Base-by-base conservation (phyloP, 2,113 vertebrate species). In the Salvelinus alpinus region DNA sequence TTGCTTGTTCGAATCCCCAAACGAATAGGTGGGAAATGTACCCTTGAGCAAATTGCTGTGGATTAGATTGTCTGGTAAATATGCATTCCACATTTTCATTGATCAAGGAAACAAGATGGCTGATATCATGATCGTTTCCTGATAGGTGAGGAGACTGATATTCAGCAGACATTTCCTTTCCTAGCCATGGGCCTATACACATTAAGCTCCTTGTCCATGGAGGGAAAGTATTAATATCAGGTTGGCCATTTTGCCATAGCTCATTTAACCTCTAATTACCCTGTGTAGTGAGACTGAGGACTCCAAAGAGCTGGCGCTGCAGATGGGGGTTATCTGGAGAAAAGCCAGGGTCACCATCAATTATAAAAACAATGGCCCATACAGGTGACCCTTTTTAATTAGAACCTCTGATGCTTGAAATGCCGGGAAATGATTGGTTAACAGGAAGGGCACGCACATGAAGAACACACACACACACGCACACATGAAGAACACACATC, bases 231-330 rank as follows among this genome's bases (percentile, higher is more conserved):
- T 80, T 80, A 83, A 84, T 82, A 79, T 84, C 71, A 70, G 13
- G 27, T 70, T 47, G 77, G 64, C 65, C 44, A 74, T 87, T 86
- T 82, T 75, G 38, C 70, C 66, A 75, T 54, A 80, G 82, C 83
- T 86, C 66, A 75, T 80, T 84, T 90, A 87, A 87, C 84, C 86
- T 86, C 67, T 80, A 86, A 87, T 89, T 88, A 87, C 66, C 47
- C 78, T 51, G 68, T 67, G 69, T 65, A 31, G 62, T 71, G 75
- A 78, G 65, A 84, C 77, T 14, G 67, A 80, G 31, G 60, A 68
- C 64, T 14, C 71, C 11, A 38, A 77, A 22, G 65, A 22, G 72
- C 51, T 25, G 24, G 16, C 65, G 31, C 31, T 31, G 54, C 47
- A 12, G 38, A 84, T 76, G 24, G 48, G 73, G 84, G 76, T 85